Percentiles rank a stretch among this genome's conserved stretches.
Conservation (phyloP, 2,888 invertebrate species). For the Metopia argyrocephala region DNA sequence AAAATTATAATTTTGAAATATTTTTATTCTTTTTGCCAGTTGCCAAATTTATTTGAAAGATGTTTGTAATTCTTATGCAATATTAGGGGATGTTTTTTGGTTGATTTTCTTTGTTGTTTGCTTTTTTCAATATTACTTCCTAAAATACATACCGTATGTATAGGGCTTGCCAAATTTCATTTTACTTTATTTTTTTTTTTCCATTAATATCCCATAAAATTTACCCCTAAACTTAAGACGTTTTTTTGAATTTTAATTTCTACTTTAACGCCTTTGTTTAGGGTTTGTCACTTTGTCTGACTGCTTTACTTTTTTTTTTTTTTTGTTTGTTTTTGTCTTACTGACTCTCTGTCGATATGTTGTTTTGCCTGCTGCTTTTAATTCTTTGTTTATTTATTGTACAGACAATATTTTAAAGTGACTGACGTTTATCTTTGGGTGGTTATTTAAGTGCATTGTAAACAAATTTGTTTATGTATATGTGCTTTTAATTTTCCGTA, state of each 20-base stretch:
- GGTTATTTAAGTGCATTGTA: constrained; percentile 48
- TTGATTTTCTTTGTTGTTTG: too few species aligned
- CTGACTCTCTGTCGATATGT: not conserved
- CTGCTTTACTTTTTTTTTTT: not conserved
- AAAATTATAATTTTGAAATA: not conserved
- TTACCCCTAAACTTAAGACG: not conserved
- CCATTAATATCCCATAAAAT: too few species aligned
- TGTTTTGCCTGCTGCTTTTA: not conserved
- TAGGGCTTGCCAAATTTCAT: too few species aligned
- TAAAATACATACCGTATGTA: too few species aligned
- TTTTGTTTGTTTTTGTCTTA: not conserved
- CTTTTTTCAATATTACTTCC: not conserved
- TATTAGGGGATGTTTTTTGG: too few species aligned
- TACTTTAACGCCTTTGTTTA: constrained; percentile 40
- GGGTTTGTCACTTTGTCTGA: not conserved
- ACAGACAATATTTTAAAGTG: constrained; percentile 36
- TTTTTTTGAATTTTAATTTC: not conserved
- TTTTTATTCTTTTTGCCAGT: too few species aligned
- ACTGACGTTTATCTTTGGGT: constrained; percentile 39
- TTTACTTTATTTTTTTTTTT: too few species aligned
- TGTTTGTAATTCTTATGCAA: too few species aligned
- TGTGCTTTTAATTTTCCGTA: not conserved
- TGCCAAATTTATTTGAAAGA: too few species aligned
- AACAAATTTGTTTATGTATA: constrained; percentile 33
- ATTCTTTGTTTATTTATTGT: constrained; percentile 40